Percentiles rank a stretch among this genome's conserved stretches.
These are phyloP conservation scores for Acanthis flammea DNA, from an alignment of 2,797 vertebrate species.

Conservation along the genomic window DNA sequence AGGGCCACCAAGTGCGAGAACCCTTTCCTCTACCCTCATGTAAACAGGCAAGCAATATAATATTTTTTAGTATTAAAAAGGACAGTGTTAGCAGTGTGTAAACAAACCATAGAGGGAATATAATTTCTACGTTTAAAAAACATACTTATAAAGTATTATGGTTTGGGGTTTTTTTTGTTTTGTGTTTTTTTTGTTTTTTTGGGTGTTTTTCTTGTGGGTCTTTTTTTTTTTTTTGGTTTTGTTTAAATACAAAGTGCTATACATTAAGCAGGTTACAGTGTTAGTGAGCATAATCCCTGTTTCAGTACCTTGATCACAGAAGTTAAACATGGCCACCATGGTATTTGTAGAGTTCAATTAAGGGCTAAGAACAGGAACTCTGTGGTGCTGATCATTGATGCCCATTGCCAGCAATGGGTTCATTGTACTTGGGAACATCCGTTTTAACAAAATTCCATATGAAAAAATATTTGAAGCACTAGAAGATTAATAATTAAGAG, in stretches of 20 bases:
- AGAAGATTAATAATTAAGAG: slow-evolving; percentile 25
- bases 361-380: slow-evolving; percentile 37
- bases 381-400: neutral
- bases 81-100: slow-evolving; percentile 62
- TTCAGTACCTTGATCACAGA: slow-evolving; percentile 63
- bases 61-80: slow-evolving; percentile 51
- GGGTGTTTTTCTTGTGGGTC: neutral
- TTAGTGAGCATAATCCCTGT: slow-evolving; percentile 76
- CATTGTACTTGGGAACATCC: slow-evolving; percentile 38
- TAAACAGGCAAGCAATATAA: slow-evolving; percentile 56
- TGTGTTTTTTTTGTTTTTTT: neutral
- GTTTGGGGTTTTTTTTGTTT: neutral
- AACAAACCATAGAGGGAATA: slow-evolving; percentile 75
- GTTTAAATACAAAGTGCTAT: slow-evolving; percentile 83
- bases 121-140: slow-evolving; percentile 74
- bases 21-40: slow-evolving; percentile 8
- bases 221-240: neutral
- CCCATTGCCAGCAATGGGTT: slow-evolving; percentile 68
- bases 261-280: slow-evolving; percentile 79
- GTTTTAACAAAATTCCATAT: slow-evolving; percentile 59
- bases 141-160: slow-evolving; percentile 64
- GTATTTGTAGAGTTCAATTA: neutral
- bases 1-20: slow-evolving; percentile 15
- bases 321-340: slow-evolving; percentile 30
- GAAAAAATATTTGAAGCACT: slow-evolving; percentile 41